Base-by-base conservation (phyloP, 2,797 vertebrate species). In the Melopsittacus undulatus region DNA sequence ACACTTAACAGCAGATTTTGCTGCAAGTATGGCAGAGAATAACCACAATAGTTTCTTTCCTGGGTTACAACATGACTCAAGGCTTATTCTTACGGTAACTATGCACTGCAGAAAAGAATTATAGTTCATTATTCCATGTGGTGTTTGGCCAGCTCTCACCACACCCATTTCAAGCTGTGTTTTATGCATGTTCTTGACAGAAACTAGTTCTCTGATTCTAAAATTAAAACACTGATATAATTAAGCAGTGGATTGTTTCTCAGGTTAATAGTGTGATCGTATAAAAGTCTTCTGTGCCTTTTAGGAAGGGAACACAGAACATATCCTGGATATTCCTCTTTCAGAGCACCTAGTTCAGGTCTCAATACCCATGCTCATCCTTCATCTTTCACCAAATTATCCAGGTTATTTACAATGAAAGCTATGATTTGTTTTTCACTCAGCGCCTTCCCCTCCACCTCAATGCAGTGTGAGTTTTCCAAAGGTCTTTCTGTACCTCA, bases 401-500 rank as follows among this genome's bases (percentile, higher is more conserved):
- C 40, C 11, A 15, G 13, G 29, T 83, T 77, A 74, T 32, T 85
- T 18, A 84, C 43, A 79, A 79, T 27, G 13, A 90, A 89, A 69
- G 7, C 49, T 74, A 79, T 32, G 20, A 21, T 27, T 91, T 43
- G 7, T 27, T 78, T 81, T 63, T 43, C 3, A 40, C 40, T 56
- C 43, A 27, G n/a, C 68, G 90, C 61, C 56, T 87, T 76, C 38
- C 64, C 49, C 73, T 11, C 23, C 51, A 59, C 43, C 81, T 68
- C 24, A 26, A 61, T 54, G 62, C 68, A 56, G 5, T 7, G 2
- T 30, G 22, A 80, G 19, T 42, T 40, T 36, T 49, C n/a, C 34
- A 56, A 57, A 64, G 82, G 77, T 59, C n/a, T 74, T 90, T 36
- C 76, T 36, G 30, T 97, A 99, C 99, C 99, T 99, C 99, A 30